A percentile compares a stretch with the other conserved stretches of the same genome.
Evolutionary conservation across 1,140 invertebrate species (phyloP).

Genomic region (Laupala kohalensis): DNA sequence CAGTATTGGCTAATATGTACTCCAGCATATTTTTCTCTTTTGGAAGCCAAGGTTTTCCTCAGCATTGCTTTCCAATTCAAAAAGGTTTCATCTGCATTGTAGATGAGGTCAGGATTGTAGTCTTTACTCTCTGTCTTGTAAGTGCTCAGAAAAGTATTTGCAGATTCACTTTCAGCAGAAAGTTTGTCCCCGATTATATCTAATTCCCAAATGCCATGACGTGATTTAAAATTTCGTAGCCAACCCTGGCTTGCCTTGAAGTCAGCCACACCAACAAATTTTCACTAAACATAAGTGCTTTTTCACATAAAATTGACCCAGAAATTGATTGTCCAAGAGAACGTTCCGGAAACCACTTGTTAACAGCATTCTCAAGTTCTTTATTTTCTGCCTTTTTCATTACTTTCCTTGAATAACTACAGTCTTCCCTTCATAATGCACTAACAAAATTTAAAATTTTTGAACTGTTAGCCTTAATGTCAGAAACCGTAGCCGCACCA

Average conservation of each 20-base stretch:
- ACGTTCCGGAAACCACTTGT: slow-evolving; percentile 3
- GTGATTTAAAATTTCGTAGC: slow-evolving; percentile 1
- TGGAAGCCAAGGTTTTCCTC: slow-evolving; percentile 23
- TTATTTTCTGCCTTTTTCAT: background rate
- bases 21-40: slow-evolving; percentile 22
- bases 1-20: slow-evolving; percentile 26
- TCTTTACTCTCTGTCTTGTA: background rate
- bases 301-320: slow-evolving; percentile 5
- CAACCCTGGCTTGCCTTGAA: slow-evolving; percentile 4
- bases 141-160: background rate
- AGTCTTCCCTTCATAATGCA: background rate
- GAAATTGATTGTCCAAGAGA: background rate
- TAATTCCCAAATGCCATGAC: background rate
- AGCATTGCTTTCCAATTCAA: slow-evolving; percentile 28
- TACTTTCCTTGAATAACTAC: slow-evolving; percentile 1
- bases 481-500: background rate
- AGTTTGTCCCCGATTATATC: slow-evolving; percentile 3
- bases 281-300: background rate
- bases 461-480: background rate
- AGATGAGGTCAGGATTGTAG: slow-evolving; percentile 18
- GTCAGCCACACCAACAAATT: background rate
- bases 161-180: background rate
- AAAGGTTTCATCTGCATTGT: slow-evolving; percentile 29
- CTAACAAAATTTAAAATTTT: background rate
- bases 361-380: background rate